Evolutionary conservation across 2,797 vertebrate genomes (phyloP), one percentile per base, ranked within the genome.

Genomic region (Babyrousa celebensis): DNA sequence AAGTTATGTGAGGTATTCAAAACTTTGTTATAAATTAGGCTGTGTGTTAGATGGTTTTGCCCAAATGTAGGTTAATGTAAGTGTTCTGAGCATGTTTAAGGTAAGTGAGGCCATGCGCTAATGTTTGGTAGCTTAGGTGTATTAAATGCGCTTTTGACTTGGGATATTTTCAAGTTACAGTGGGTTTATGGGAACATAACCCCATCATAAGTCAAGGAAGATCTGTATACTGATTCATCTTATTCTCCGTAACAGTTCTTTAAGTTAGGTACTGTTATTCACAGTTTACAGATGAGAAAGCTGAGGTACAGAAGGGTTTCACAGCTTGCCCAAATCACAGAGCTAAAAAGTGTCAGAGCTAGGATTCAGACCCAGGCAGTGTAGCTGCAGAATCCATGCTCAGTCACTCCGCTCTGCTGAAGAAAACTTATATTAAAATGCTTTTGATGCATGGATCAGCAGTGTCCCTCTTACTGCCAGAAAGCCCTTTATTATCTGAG

Each of bases 231-330:
- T 79, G 60, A 70, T 56, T 65, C 56, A 77, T 82, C 70, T 87
- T 82, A 85, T n/a, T 95, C 62, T 95, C 32, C 17, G 3, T 68
- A 82, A 36, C 14, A 70, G 0, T 78, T 16, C 25, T 96, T 91
- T 92, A 82, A 85, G 18, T 84, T 85, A 80, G 29, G 7, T 60
- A 74, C 27, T 85, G 12, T 82, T 86, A 60, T 43, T 83, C 32
- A 32, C 60, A 71, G 43, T 94, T 96, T 89, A 85, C n/a, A 92
- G 71, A 63, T 56, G 58, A 94, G 68, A 82, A 91, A n/a, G 14
- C 60, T 54, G 25, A 91, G 68, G 32, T 36, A 48, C 20, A 54
- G 71, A 88, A 80, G 17, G 43, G 6, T 65, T 91, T 88, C 90
- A 32, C 72, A 85, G 84, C 60, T 94, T 92, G 23, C 43, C 54